Evolutionary conservation across 1,140 invertebrate species (phyloP), one percentile per base, ranked within the genome.

Genomic region (Monomorium pharaonis): DNA sequence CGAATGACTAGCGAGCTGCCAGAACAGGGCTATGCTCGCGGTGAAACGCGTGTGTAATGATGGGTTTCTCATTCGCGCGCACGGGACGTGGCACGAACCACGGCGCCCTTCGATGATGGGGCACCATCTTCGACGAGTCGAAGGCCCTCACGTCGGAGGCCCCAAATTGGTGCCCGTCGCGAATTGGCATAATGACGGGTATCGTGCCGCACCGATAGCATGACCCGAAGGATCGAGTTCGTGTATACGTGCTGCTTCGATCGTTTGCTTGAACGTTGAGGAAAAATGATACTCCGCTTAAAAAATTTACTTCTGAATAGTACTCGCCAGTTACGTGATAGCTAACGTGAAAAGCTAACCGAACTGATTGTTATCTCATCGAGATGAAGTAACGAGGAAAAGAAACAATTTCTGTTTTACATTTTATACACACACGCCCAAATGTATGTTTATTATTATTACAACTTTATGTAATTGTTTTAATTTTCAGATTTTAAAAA

Each of bases 11-110:
- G 89, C 88, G 84, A 88, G 86, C 88, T 92, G 85, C 83, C 88
- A 92, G 87, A 89, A 92, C 84, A 87, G 83, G 80, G 74, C 84
- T 86, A 87, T 77, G 83, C 78, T 83, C 88, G 81, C 86, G 47
- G 87, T 74, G 37, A 89, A 90, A 88, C 91, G 91, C 87, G 87
- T 85, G 87, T 78, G 80, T 94, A 94, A 94, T 94, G 90, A 94
- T 75, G 88, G 92, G 92, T 92, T 93, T 90, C 67, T 83, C 54
- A 27, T 27, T 83, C 51, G 54, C 78, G 67, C 78, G 49, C 33
- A 30, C 86, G 76, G 44, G 81, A 78, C 87, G 83, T 86, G 88
- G 85, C 89, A 89, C 87, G 86, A 72, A 92, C 89, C 89, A 88
- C 69, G 51, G 85, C 86, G 88, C 87, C 90, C 88, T 88, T 90